phyloP scores from a whole-genome alignment of 2,797 vertebrate species.

The Acrocephalus scirpaceus region DNA sequence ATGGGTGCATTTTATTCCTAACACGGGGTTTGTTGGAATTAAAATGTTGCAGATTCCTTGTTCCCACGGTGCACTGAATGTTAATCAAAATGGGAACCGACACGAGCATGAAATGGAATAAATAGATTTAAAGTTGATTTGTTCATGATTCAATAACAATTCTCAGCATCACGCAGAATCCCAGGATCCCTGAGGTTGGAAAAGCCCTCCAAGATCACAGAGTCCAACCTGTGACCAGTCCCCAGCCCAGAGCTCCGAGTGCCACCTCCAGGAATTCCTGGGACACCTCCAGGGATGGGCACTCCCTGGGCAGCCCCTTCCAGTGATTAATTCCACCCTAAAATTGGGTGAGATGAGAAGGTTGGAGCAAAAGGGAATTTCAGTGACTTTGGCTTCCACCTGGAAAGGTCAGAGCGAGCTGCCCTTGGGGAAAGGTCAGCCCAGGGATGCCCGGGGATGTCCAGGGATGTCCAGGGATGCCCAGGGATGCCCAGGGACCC shows the following conservation, averaged over 20 bases:
- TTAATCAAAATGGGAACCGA: background rate
- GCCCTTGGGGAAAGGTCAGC: background rate
- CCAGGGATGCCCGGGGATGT: background rate
- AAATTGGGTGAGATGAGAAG: background rate
- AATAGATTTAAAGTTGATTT: background rate
- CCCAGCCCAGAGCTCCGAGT: background rate
- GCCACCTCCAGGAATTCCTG: background rate
- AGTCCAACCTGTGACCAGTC: background rate
- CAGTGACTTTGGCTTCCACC: background rate
- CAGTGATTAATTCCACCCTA: background rate
- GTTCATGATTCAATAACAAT: background rate
- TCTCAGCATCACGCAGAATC: background rate
- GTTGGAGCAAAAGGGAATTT: background rate
- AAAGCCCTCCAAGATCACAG: accelerated
- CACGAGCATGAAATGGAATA: accelerated
- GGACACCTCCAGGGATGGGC: background rate
- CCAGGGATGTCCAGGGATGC: background rate
- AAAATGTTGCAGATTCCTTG: background rate
- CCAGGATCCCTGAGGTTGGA: accelerated
- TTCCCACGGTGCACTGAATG: accelerated
- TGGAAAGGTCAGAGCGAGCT: background rate
- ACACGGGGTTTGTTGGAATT: background rate
- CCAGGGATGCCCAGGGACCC: background rate
- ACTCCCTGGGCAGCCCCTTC: background rate
- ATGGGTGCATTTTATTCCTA: background rate